These are phyloP conservation scores for Macroglossus sobrinus DNA, from an alignment of 2,113 vertebrate species.

Conservation along the genomic window DNA sequence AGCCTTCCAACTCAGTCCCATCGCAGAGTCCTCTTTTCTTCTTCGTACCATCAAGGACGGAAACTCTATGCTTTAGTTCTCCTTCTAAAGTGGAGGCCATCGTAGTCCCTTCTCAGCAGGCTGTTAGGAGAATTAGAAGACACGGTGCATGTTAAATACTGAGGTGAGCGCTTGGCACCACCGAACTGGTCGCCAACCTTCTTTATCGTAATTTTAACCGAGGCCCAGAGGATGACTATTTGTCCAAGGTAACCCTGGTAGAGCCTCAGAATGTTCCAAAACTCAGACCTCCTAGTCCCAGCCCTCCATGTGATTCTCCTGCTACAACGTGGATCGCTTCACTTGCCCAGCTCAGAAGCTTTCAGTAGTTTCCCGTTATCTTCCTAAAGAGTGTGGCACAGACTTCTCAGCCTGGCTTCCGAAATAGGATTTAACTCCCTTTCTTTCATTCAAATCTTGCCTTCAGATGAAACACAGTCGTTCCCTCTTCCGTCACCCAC, in stretches of 20 bases:
- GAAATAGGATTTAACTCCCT: not conserved
- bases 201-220: not conserved
- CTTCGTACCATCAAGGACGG: rapidly evolving
- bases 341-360: not conserved
- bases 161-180: no score
- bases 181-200: not conserved
- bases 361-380: no score
- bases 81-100: no score
- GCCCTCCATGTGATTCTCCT: not conserved
- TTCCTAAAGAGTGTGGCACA: not conserved
- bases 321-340: rapidly evolving
- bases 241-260: not conserved
- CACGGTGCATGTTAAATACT: rapidly evolving
- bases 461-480: not conserved
- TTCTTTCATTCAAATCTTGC: no score
- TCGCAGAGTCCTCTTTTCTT: not conserved
- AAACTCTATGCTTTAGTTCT: rapidly evolving
- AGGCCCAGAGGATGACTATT: not conserved
- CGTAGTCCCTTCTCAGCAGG: rapidly evolving
- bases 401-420: not conserved
- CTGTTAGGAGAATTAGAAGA: not conserved
- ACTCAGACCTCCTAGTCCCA: not conserved
- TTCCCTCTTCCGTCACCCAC: not conserved
- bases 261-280: not conserved
- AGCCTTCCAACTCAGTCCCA: no score